These are phyloP conservation scores for Clarias gariepinus DNA, from an alignment of 2,113 vertebrate species.

Conservation along the genomic window DNA sequence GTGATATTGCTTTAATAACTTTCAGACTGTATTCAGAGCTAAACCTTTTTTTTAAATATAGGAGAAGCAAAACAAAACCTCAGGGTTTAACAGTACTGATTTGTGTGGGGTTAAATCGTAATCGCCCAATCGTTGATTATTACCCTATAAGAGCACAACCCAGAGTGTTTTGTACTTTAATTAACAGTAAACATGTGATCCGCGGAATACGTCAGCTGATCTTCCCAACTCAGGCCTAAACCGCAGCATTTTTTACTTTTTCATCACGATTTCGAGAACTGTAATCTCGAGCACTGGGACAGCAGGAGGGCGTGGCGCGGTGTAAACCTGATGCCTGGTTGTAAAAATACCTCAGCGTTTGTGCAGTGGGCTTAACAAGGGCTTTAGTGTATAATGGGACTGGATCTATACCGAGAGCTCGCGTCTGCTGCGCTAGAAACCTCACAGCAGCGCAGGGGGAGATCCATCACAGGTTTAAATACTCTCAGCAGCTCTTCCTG, in stretches of 20 bases:
- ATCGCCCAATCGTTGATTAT: too few relatives aligned
- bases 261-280: conserved; percentile 47
- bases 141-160: too few relatives aligned
- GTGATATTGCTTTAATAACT: too few relatives aligned
- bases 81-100: too few relatives aligned
- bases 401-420: conserved; percentile 43
- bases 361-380: conserved; percentile 36
- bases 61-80: too few relatives aligned
- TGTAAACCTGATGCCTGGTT: conserved; percentile 55
- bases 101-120: too few relatives aligned
- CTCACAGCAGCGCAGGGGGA: conserved; percentile 42
- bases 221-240: not conserved
- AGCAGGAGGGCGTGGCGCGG: not conserved
- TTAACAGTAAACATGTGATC: too few relatives aligned
- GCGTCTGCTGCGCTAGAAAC: conserved; percentile 35
- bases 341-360: conserved; percentile 62
- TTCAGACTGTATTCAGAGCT: too few relatives aligned
- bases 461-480: conserved; percentile 46
- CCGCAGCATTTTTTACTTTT: conserved; percentile 41
- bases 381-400: conserved; percentile 45
- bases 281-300: not conserved
- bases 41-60: too few relatives aligned
- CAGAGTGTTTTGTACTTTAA: too few relatives aligned
- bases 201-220: too few relatives aligned
- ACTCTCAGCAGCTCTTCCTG: conserved; percentile 34